These are phyloP conservation scores for Noctua pronuba DNA, from an alignment of 2,888 invertebrate species.

Conservation along the genomic window DNA sequence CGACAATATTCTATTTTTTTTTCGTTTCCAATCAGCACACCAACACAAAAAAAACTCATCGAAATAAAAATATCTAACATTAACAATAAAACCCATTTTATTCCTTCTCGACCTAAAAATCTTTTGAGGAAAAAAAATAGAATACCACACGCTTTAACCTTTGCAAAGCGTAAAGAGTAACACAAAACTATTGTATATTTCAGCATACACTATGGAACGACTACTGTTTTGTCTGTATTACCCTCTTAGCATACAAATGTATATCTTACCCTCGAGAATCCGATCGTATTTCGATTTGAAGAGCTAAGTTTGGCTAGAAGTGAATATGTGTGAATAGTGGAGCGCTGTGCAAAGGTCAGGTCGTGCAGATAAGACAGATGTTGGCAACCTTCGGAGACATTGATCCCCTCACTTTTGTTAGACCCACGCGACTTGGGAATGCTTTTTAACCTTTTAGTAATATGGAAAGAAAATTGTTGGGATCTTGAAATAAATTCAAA, in stretches of 20 bases:
- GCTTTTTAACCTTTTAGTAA: conserved; percentile 36
- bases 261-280: conserved; percentile 65
- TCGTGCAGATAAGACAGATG: conserved; percentile 59
- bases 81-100: conserved; percentile 33
- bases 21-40: conserved; percentile 11
- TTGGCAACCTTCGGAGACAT: conserved; percentile 53
- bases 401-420: conserved; percentile 51
- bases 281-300: conserved; percentile 66
- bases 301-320: conserved; percentile 58
- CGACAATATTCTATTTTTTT: conserved; percentile 19
- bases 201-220: conserved; percentile 65
- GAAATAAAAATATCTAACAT: conserved; percentile 23
- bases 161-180: conserved; percentile 55
- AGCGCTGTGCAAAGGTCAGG: conserved; percentile 56
- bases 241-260: conserved; percentile 76
- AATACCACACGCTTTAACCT: conserved; percentile 42
- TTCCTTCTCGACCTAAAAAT: conserved; percentile 3
- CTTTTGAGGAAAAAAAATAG: conserved; percentile 29
- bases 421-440: conserved; percentile 30
- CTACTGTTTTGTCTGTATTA: conserved; percentile 72
- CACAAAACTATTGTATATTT: conserved; percentile 67
- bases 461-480: conserved; percentile 24
- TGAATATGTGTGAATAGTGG: conserved; percentile 49
- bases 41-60: conserved; percentile 1
- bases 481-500: conserved; percentile 41